phyloP scores from a whole-genome alignment of 1,140 invertebrate species.

The Meteorus sp. region DNA sequence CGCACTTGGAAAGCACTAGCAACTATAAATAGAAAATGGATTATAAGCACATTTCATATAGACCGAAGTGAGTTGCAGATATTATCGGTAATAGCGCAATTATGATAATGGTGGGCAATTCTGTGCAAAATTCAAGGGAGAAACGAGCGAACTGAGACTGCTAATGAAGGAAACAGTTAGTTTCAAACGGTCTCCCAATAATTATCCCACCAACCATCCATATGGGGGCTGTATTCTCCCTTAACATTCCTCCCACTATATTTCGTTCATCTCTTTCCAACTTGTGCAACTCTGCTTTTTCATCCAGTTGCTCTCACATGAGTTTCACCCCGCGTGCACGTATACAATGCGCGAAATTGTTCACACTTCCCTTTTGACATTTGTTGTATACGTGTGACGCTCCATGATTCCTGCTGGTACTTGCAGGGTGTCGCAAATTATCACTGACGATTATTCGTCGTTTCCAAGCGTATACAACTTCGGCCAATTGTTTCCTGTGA shows the following conservation, averaged over 20 bases:
- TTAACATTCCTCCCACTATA: slow-evolving; percentile 39
- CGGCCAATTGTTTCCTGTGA: slow-evolving; percentile 10
- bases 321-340: slow-evolving; percentile 8
- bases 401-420: slow-evolving; percentile 42
- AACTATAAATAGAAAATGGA: slow-evolving; percentile 56
- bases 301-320: slow-evolving; percentile 17
- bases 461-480: slow-evolving; percentile 5
- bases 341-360: slow-evolving; percentile 58
- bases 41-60: slow-evolving; percentile 35
- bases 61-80: slow-evolving; percentile 39
- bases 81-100: slow-evolving; percentile 61
- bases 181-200: slow-evolving; percentile 60
- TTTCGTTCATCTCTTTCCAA: not conserved
- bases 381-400: slow-evolving; percentile 45
- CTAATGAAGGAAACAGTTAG: slow-evolving; percentile 62
- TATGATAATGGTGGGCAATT: slow-evolving; percentile 60
- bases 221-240: slow-evolving; percentile 33
- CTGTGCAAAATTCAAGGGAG: slow-evolving; percentile 52
- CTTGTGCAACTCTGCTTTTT: too few species aligned
- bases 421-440: slow-evolving; percentile 18
- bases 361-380: slow-evolving; percentile 60
- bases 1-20: slow-evolving; percentile 48
- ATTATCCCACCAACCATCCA: slow-evolving; percentile 56
- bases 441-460: not conserved
- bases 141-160: slow-evolving; percentile 54